Evolutionary conservation across 2,888 invertebrate genomes (phyloP), one percentile per base, ranked within the genome.

Genomic region (Amphipyra berbera): DNA sequence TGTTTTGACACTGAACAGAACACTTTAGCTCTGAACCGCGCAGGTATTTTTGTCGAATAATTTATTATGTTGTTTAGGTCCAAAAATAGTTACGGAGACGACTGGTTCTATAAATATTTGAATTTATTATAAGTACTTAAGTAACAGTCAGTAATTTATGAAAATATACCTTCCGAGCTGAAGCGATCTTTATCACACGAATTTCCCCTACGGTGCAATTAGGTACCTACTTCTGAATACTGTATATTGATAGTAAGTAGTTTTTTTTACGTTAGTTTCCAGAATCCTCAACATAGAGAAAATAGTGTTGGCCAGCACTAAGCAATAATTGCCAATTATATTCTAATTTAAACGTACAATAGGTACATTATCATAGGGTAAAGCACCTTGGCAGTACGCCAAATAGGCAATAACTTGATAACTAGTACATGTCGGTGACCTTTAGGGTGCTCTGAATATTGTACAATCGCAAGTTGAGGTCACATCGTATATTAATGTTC

Each of bases 361-460:
- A 37, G 6, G 21, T 21, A 21, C 59, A 54, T 58, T 68, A 63
- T 58, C 62, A 52, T 30, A 49, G 47, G 47, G 53, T 35, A 41
- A 54, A 57, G 44, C 48, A 61, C 42, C 45, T 59, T 79, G 77
- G 79, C 79, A 14, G 8, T 6, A 12, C 14, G 65, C 79, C 77
- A 78, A 66, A 69, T 69, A 65, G 59, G 44, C 61, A 68, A 73
- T 73, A 79, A 69, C 55, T 62, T 73, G 30, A 49, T 60, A 78
- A 66, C 58, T 64, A 52, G 59, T 45, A 49, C 59, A 70, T 48
- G 61, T 50, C 63, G 50, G 57, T 53, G 61, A 64, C 58, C 58
- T 55, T 58, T 57, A 46, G 41, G 50, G 53, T 64, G 59, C 46
- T 66, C 58, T 48, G 54, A 64, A 49, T 67, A 60, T 63, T 42